These are phyloP conservation scores for Prunella strophiata DNA, from an alignment of 2,797 vertebrate genomes.

Conservation along the genomic window DNA sequence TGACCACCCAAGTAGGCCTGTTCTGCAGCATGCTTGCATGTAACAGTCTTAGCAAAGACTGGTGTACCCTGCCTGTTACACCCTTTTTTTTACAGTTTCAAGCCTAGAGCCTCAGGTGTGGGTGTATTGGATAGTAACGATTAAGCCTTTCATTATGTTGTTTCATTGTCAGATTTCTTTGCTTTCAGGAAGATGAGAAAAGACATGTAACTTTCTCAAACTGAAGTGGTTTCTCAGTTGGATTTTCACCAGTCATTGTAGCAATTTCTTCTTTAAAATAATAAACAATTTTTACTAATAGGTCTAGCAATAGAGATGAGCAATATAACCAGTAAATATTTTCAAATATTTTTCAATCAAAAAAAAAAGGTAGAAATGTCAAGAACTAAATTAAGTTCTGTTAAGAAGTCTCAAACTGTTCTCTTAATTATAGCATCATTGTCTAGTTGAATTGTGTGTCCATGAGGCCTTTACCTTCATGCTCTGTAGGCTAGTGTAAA, in stretches of 20 bases:
- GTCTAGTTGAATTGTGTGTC: neutral
- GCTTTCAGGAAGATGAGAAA: neutral
- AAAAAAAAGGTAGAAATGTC: neutral
- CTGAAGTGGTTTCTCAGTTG: neutral
- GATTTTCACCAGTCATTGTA: neutral
- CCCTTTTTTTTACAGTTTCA: neutral
- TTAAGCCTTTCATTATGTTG: neutral
- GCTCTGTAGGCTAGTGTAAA: neutral
- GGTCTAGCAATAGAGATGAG: neutral
- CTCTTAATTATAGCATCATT: neutral
- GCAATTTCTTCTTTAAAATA: neutral
- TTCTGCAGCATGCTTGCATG: neutral
- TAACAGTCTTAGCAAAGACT: neutral
- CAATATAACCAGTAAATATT: neutral
- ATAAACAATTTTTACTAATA: neutral
- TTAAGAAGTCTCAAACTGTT: neutral
- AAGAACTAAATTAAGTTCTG: neutral
- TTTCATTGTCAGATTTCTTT: neutral
- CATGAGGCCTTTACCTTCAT: neutral
- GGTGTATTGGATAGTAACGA: neutral
- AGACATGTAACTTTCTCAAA: neutral
- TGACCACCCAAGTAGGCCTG: neutral
- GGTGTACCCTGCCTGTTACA: neutral
- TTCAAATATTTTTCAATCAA: neutral
- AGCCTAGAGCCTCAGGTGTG: neutral